Conservation (phyloP, 2,888 invertebrate genomes). For the Callyntrura sp. region DNA sequence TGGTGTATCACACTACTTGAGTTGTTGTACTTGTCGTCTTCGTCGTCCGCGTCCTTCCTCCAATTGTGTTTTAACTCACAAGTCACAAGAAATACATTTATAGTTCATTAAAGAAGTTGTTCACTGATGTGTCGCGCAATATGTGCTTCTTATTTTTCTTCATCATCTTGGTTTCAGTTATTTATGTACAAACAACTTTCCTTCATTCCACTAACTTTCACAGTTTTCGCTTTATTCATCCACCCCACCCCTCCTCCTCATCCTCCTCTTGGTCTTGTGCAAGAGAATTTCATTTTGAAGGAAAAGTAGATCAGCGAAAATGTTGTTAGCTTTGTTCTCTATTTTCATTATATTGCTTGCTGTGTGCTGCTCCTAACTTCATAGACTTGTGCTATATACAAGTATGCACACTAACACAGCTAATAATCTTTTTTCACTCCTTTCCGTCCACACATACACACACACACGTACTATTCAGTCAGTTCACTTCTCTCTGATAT, state of each 20-base stretch:
- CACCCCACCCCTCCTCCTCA: slow-evolving; percentile 19
- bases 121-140: slow-evolving; percentile 54
- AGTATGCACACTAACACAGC: not conserved
- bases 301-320: slow-evolving; percentile 69
- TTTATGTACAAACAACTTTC: slow-evolving; percentile 52
- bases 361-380: not conserved
- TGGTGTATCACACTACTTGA: not conserved
- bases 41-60: not conserved
- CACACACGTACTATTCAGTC: not conserved
- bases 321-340: slow-evolving; percentile 63
- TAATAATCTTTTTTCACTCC: slow-evolving; percentile 26
- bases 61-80: slow-evolving; percentile 51
- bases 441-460: too few species aligned
- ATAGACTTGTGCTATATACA: not conserved
- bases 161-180: not conserved
- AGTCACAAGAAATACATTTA: slow-evolving; percentile 70
- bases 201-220: slow-evolving; percentile 23
- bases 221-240: slow-evolving; percentile 54
- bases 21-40: slow-evolving; percentile 24
- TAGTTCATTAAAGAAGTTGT: slow-evolving; percentile 75
- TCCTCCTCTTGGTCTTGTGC: slow-evolving; percentile 24
- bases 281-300: slow-evolving; percentile 66
- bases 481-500: slow-evolving; percentile 7
- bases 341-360: slow-evolving; percentile 40
- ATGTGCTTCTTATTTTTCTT: slow-evolving; percentile 20